Conservation (phyloP, 1,140 invertebrate genomes). For the Leptopilina clavipes region DNA sequence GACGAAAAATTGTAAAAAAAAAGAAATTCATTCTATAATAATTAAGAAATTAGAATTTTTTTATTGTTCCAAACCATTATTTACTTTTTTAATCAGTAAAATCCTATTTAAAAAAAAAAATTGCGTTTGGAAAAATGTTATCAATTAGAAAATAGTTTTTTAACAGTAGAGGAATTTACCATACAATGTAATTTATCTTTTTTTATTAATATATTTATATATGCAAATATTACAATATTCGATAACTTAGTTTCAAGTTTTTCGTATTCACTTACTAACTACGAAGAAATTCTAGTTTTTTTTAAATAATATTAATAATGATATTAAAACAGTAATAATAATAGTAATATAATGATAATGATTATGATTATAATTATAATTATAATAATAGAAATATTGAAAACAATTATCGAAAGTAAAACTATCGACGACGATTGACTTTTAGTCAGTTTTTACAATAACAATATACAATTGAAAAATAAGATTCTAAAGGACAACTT, state of each 20-base stretch:
- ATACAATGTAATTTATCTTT: no score
- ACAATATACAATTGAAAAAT: constrained; percentile 2
- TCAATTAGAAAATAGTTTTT: no score
- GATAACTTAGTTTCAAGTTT: background rate
- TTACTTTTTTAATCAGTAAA: no score
- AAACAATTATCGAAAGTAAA: constrained; percentile 3
- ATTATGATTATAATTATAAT: background rate
- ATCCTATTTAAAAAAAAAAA: no score
- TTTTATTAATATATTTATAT: constrained; percentile 1
- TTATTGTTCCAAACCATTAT: no score
- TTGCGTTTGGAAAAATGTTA: no score
- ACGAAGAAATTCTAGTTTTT: constrained; percentile 10
- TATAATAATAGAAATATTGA: background rate
- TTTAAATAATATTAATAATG: constrained; percentile 2
- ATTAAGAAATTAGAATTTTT: constrained; percentile 10
- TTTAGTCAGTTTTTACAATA: constrained; percentile 8
- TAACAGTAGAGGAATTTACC: no score
- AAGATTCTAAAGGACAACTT: constrained; percentile 19
- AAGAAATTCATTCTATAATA: background rate
- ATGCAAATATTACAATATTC: constrained; percentile 17
- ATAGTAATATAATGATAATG: background rate
- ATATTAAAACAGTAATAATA: background rate
- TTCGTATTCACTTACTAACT: constrained; percentile 1
- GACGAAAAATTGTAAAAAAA: constrained; percentile 4
- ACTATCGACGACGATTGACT: background rate